Evolutionary conservation across 2,113 vertebrate genomes (phyloP).

Genomic region (Cynopterus brachyotis): DNA sequence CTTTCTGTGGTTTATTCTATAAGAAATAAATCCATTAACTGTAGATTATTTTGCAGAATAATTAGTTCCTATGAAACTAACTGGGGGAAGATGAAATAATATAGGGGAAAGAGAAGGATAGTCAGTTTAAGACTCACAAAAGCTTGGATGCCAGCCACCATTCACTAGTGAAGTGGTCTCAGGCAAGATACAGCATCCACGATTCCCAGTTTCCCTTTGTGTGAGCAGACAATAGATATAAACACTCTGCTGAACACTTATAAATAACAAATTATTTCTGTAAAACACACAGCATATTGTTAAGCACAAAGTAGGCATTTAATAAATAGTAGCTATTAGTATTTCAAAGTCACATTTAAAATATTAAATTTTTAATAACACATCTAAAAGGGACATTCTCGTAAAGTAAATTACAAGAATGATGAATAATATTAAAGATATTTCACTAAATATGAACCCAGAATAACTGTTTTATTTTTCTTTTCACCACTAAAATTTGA

Average conservation of each 20-base stretch:
- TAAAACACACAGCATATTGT: neutral
- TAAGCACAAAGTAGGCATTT: neutral
- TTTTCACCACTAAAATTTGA: neutral
- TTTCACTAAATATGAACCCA: neutral
- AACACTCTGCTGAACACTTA: neutral
- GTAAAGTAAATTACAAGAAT: conserved; percentile 4
- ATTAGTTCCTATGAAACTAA: neutral
- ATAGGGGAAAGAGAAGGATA: neutral
- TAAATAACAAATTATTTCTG: neutral
- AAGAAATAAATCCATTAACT: conserved; percentile 8
- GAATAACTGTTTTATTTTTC: neutral
- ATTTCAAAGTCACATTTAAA: conserved; percentile 2
- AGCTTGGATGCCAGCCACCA: no score
- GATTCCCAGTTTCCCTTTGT: neutral
- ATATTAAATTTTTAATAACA: neutral
- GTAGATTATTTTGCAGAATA: neutral
- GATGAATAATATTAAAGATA: neutral
- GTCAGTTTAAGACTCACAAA: neutral
- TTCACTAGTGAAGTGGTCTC: neutral
- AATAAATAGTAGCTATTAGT: neutral
- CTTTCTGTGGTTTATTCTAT: neutral
- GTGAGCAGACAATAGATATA: neutral
- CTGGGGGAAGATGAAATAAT: neutral
- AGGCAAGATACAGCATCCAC: neutral
- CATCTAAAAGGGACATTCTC: neutral